Percentiles rank a stretch among this genome's conserved stretches.
Conservation (phyloP, 1,140 invertebrate genomes). For the Zelostemma sp. region DNA sequence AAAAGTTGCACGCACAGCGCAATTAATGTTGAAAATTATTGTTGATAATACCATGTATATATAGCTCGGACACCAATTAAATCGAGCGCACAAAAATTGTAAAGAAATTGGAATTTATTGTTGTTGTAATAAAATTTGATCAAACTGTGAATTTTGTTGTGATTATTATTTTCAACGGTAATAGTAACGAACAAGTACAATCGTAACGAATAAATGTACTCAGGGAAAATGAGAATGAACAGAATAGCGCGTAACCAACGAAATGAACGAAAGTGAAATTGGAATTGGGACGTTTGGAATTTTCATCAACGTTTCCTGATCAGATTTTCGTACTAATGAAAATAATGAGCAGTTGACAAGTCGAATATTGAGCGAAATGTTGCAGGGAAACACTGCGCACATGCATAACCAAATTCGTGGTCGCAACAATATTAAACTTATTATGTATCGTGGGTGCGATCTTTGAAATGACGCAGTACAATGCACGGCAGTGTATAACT, state of each 20-base stretch:
- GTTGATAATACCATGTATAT: conserved; percentile 13
- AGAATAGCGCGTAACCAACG: too few relatives aligned
- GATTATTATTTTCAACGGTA: too few relatives aligned
- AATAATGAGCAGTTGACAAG: not conserved
- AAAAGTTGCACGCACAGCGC: conserved; percentile 3
- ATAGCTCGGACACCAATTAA: conserved; percentile 6
- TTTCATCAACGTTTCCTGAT: not conserved
- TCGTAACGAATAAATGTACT: too few relatives aligned
- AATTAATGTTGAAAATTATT: conserved; percentile 11
- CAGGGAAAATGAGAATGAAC: too few relatives aligned
- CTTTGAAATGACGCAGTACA: conserved; percentile 15
- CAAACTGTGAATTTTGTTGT: conserved; percentile 8
- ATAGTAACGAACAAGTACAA: too few relatives aligned
- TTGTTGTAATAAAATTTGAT: not conserved
- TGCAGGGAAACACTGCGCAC: too few relatives aligned
- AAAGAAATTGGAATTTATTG: too few relatives aligned
- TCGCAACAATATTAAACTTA: conserved; percentile 16
- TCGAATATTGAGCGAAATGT: not conserved
- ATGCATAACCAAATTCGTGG: conserved; percentile 12
- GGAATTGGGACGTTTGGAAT: not conserved
- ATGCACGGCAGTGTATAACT: conserved; percentile 3
- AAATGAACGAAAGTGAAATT: not conserved
- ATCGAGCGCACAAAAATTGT: not conserved
- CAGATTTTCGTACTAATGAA: not conserved
- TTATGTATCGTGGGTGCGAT: conserved; percentile 25